These are phyloP conservation scores for Nomada flava DNA, from an alignment of 2,888 invertebrate species.

Conservation along the genomic window DNA sequence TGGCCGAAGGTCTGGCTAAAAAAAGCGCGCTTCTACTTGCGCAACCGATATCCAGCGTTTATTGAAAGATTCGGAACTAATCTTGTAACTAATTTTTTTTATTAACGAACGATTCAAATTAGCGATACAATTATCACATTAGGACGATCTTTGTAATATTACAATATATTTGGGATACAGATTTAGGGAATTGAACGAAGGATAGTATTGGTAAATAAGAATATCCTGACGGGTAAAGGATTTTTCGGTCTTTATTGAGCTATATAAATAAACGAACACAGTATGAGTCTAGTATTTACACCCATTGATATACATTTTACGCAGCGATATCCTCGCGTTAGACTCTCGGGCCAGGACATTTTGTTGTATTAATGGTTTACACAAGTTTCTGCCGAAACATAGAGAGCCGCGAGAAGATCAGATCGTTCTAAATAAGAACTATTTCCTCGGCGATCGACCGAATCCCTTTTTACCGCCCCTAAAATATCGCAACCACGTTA, in stretches of 20 bases:
- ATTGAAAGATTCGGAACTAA: constrained; percentile 19
- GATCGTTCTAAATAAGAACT: constrained; percentile 55
- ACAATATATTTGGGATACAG: neutral
- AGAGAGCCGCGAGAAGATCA: constrained; percentile 61
- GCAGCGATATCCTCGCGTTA: constrained; percentile 54
- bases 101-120: too few relatives aligned
- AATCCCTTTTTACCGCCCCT: constrained; percentile 8
- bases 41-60: constrained; percentile 8
- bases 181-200: constrained; percentile 4
- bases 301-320: constrained; percentile 54
- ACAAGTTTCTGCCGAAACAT: constrained; percentile 39
- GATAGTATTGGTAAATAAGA: neutral
- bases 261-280: constrained; percentile 72
- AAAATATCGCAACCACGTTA: constrained; percentile 26
- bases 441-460: constrained; percentile 62
- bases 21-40: constrained; percentile 56
- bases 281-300: constrained; percentile 72
- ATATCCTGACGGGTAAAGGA: constrained; percentile 37
- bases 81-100: neutral
- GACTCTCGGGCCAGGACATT: constrained; percentile 36
- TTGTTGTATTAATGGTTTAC: constrained; percentile 37
- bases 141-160: too few relatives aligned
- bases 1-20: constrained; percentile 54
- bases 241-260: constrained; percentile 65
- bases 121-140: neutral